These are phyloP conservation scores for Australoheros scitulus DNA, from an alignment of 2,113 vertebrate genomes.

Conservation along the genomic window DNA sequence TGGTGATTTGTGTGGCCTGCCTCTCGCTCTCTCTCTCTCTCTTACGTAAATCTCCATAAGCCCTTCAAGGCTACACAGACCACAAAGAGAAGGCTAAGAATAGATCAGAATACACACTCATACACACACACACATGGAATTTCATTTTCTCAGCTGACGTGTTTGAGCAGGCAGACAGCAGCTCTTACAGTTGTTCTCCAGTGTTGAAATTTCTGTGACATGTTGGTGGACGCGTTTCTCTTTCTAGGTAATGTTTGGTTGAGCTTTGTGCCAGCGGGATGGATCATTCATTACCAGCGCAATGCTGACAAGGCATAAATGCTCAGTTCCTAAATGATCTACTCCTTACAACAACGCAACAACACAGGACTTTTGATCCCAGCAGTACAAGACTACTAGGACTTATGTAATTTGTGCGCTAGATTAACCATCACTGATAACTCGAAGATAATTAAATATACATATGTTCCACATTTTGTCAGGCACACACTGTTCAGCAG, in stretches of 20 bases:
- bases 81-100: slow-evolving; percentile 66
- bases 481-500: not conserved
- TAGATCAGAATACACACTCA: slow-evolving; percentile 46
- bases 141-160: slow-evolving; percentile 44
- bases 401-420: not conserved
- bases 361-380: not conserved
- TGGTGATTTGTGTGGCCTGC: slow-evolving; percentile 52
- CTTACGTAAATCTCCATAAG: slow-evolving; percentile 68
- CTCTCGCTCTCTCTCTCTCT: slow-evolving; percentile 39
- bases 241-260: slow-evolving; percentile 44
- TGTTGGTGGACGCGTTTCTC: slow-evolving; percentile 18
- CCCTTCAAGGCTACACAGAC: slow-evolving; percentile 55
- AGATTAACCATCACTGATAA: slow-evolving; percentile 12
- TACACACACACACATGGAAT: not conserved
- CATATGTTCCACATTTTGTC: not conserved
- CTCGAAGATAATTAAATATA: not conserved
- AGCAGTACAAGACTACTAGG: not conserved
- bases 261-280: slow-evolving; percentile 5
- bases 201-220: slow-evolving; percentile 8
- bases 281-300: slow-evolving; percentile 26
- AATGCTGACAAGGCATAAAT: slow-evolving; percentile 32
- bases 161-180: slow-evolving; percentile 38
- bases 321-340: slow-evolving; percentile 16
- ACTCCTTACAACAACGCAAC: slow-evolving; percentile 14
- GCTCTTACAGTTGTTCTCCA: slow-evolving; percentile 17